These are phyloP conservation scores for Xestia c-nigrum DNA, from an alignment of 2,888 invertebrate genomes.

Conservation along the genomic window DNA sequence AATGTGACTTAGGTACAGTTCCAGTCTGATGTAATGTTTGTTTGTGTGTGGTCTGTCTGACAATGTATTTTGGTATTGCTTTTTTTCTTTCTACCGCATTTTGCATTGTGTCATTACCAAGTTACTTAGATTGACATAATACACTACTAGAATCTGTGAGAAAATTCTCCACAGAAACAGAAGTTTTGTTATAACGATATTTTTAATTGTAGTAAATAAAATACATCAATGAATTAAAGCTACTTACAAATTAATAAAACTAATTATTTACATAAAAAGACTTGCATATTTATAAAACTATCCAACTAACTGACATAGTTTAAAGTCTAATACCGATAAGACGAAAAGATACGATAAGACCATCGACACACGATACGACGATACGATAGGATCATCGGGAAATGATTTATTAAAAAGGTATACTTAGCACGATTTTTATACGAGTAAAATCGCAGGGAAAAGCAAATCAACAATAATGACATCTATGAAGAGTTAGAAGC, in stretches of 20 bases:
- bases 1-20: conserved; percentile 42
- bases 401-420: not conserved
- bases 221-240: too few relatives aligned
- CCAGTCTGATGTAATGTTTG: conserved; percentile 43
- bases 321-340: not conserved
- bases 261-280: too few relatives aligned
- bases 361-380: too few relatives aligned
- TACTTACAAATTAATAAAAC: too few relatives aligned
- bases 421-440: not conserved
- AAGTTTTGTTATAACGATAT: not conserved
- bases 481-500: conserved; percentile 19
- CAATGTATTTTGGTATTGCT: not conserved
- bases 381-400: too few relatives aligned
- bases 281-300: too few relatives aligned
- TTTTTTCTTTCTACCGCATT: not conserved
- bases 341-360: too few relatives aligned
- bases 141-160: not conserved
- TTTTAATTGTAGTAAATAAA: too few relatives aligned
- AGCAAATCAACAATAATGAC: conserved; percentile 4
- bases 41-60: conserved; percentile 3
- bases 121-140: not conserved
- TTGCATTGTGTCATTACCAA: too few relatives aligned
- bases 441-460: not conserved
- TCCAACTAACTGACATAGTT: not conserved
- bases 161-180: not conserved